Base-by-base conservation (phyloP, 2,888 invertebrate species). In the Leucoptera coffeella region DNA sequence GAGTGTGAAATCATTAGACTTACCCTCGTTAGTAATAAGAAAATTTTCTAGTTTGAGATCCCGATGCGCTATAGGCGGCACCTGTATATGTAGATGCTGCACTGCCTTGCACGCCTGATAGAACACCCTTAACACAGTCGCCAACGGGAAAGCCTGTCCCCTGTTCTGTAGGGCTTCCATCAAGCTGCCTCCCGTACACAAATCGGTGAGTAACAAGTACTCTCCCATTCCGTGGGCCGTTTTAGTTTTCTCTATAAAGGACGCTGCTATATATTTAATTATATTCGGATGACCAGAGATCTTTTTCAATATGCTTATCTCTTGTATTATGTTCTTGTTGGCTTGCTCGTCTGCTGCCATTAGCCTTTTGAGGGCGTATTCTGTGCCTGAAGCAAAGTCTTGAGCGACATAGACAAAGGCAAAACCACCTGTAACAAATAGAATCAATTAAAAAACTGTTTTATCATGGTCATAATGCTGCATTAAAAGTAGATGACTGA, bases 11-110 rank as follows among this genome's bases (percentile, higher is more conserved):
- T n/a, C n/a, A 12, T 22, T 14, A 17, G 26, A 30, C 27, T 61
- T 72, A 45, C 91, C 91, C 60, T 90, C 85, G 42, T 74, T 75
- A 34, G 89, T 85, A 40, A 97, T 77, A 34, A 99, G 67, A 45
- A 97, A 81, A 64, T 97, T 97, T 74, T 97, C 97, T 60, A 86
- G 80, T 74, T 97, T 97, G 43, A 97, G 80, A 74, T 97, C 97
- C 43, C 96, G 76, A 62, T 97, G 97, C 24, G 88, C 83, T 32
- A 97, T 85, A n/a, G 94, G 85, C 21, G 92, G 90, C 23, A 75
- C 75, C 57, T 91, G 91, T 21, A 76, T 77, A 50, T 97, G 97
- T 86, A 99, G 86, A 50, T 94, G 93, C 38, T 91, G 84, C 8
- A 97, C 87, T 19, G 95, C 91, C 37, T 78, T 77, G 41, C 89